Conservation (phyloP, 2,113 vertebrate species). For the Elachura formosa region DNA sequence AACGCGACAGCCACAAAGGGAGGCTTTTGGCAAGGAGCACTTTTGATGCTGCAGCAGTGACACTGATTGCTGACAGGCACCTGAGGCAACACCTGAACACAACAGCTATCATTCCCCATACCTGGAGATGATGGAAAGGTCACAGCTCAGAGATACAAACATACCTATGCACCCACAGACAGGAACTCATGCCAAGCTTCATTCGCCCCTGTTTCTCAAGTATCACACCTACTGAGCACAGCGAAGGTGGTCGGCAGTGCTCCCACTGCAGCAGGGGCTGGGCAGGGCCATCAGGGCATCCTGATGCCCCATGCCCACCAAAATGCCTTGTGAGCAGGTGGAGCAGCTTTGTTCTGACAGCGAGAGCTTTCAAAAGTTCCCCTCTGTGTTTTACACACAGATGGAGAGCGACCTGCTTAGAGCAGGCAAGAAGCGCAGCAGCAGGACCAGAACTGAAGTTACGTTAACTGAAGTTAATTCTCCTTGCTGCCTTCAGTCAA, state of each 20-base stretch:
- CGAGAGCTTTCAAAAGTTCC: neutral
- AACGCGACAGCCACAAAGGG: neutral
- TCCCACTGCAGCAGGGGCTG: neutral
- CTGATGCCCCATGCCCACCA: neutral
- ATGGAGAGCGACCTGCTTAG: neutral
- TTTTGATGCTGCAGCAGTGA: neutral
- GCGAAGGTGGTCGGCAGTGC: rapidly evolving
- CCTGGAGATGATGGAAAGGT: neutral
- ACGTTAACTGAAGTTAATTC: no score
- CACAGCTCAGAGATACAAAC: neutral
- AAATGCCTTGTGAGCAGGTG: neutral
- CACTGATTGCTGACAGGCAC: neutral
- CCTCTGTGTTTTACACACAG: neutral
- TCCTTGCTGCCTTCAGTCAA: neutral
- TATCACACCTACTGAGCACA: neutral
- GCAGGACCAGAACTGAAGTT: neutral
- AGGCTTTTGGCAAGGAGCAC: neutral
- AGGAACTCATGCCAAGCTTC: neutral
- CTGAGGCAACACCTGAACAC: neutral
- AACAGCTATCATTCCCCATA: neutral
- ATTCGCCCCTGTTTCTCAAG: neutral
- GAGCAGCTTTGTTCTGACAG: neutral
- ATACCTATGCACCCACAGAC: neutral
- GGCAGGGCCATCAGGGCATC: neutral
- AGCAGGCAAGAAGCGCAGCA: neutral